These are phyloP conservation scores for Notolepis coatsorum DNA, from an alignment of 2,797 vertebrate genomes.

Conservation along the genomic window DNA sequence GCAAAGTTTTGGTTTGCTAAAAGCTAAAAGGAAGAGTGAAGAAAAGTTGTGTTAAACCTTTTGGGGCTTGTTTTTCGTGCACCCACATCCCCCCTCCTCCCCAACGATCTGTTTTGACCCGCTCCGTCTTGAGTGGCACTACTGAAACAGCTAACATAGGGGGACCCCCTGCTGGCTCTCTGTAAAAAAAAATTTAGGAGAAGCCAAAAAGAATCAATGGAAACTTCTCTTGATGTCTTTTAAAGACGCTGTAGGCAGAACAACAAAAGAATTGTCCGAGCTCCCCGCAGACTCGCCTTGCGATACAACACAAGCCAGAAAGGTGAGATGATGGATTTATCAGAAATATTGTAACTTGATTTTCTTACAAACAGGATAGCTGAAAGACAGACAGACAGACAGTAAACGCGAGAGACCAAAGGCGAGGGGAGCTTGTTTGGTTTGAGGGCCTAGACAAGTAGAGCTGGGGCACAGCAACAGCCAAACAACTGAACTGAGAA, in stretches of 20 bases:
- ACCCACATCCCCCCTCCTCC: constrained; percentile 22
- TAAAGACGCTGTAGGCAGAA: constrained; percentile 76
- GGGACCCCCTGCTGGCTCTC: constrained; percentile 82
- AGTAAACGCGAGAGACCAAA: constrained; percentile 76
- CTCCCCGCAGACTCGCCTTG: constrained; percentile 76
- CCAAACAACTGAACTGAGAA: no score
- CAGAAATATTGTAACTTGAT: constrained; percentile 74
- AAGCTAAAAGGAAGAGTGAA: constrained; percentile 41
- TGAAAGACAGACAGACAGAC: no score
- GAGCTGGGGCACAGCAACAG: constrained; percentile 56
- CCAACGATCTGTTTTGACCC: constrained; percentile 77
- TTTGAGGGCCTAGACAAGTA: constrained; percentile 71
- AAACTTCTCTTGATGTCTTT: constrained; percentile 80
- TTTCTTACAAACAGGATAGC: constrained; percentile 82
- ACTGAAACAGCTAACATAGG: constrained; percentile 75
- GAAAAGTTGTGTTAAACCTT: constrained; percentile 75
- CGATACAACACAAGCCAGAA: constrained; percentile 66
- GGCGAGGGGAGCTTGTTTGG: constrained; percentile 68
- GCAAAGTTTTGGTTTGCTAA: constrained; percentile 51
- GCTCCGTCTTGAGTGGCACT: constrained; percentile 71
- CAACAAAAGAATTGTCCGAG: constrained; percentile 75
- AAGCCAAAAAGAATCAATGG: constrained; percentile 83
- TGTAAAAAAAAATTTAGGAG: constrained; percentile 69
- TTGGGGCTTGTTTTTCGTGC: constrained; percentile 40
- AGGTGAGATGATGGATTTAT: constrained; percentile 78